Evolutionary conservation across 2,797 vertebrate genomes (phyloP).

Genomic region (Eulemur rubriventer): DNA sequence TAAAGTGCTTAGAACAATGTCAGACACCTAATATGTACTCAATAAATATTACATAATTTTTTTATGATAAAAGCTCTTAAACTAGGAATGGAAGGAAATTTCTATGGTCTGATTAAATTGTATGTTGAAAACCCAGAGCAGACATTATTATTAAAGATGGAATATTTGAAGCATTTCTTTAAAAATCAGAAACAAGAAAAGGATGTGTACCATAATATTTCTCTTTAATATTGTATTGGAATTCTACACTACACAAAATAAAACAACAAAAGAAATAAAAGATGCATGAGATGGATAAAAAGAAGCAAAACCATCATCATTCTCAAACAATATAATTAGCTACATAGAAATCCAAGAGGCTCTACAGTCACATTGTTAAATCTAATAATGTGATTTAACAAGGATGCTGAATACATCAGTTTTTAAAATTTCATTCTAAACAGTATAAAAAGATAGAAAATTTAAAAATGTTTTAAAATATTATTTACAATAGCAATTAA

Average conservation of each 20-base stretch:
- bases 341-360: background rate
- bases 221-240: background rate
- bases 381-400: background rate
- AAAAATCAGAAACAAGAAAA: conserved; percentile 16
- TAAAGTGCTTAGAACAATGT: background rate
- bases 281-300: background rate
- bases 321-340: background rate
- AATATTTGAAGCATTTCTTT: background rate
- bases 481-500: background rate
- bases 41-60: background rate
- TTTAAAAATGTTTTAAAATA: background rate
- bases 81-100: background rate
- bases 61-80: background rate
- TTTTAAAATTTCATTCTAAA: background rate
- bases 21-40: background rate
- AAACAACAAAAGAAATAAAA: background rate
- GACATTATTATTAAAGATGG: conserved; percentile 13
- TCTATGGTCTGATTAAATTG: background rate
- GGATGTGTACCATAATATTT: background rate
- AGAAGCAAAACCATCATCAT: background rate
- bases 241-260: background rate
- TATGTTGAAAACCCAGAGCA: background rate
- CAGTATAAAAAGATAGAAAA: background rate
- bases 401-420: background rate
- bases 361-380: background rate